Conservation (phyloP, 2,888 invertebrate species). For the Leucoma salicis region DNA sequence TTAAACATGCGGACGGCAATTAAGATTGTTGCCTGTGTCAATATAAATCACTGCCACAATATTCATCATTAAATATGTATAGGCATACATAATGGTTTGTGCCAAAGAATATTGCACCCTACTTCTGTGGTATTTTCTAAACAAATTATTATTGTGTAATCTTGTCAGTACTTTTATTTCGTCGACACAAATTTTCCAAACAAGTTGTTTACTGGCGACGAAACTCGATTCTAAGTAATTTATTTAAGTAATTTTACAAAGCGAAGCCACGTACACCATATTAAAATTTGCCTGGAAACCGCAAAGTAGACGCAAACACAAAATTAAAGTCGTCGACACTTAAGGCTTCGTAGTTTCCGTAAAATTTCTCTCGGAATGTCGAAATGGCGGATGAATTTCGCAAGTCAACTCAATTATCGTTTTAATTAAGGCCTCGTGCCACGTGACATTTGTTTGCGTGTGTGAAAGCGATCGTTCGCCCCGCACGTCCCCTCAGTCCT, state of each 20-base stretch:
- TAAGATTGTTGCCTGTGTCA: conserved; percentile 63
- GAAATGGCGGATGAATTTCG: conserved; percentile 81
- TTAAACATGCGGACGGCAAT: conserved; percentile 59
- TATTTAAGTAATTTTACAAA: conserved; percentile 76
- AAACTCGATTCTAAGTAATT: conserved; percentile 70
- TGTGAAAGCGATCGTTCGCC: conserved; percentile 66
- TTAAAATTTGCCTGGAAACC: conserved; percentile 77
- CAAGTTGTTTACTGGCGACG: conserved; percentile 49
- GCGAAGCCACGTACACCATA: conserved; percentile 67
- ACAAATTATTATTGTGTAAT: conserved; percentile 10
- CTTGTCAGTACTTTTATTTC: conserved; percentile 2
- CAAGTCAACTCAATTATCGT: conserved; percentile 83
- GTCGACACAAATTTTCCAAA: conserved; percentile 48
- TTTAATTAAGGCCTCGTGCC: conserved; percentile 80
- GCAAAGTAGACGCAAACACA: conserved; percentile 80
- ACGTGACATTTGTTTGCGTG: conserved; percentile 82
- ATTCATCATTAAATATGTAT: conserved; percentile 15
- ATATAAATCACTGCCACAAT: conserved; percentile 41
- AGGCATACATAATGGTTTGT: not conserved
- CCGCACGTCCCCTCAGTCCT: conserved; percentile 30
- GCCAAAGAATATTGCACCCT: too few species aligned
- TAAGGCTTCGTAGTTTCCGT: conserved; percentile 77
- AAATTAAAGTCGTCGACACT: conserved; percentile 81
- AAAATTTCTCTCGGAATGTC: conserved; percentile 78
- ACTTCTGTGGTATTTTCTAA: not conserved